A percentile compares a stretch with the other conserved stretches of the same genome.
phyloP scores from a whole-genome alignment of 2,797 vertebrate genomes.

The Bovichtus variegatus region DNA sequence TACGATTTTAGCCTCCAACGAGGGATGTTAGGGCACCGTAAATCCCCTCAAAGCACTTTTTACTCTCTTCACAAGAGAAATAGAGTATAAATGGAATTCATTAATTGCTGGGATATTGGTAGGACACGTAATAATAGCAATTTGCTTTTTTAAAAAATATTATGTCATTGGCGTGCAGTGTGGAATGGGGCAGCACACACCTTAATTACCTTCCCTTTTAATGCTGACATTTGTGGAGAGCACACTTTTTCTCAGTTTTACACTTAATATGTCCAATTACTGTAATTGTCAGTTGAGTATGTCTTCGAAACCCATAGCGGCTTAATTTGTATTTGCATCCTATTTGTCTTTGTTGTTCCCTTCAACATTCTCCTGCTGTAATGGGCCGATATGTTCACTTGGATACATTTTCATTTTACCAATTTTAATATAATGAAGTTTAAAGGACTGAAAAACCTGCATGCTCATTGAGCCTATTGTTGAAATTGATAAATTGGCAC shows the following conservation, averaged over 20 bases:
- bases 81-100: not conserved
- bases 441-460: not conserved
- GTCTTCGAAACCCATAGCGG: not conserved
- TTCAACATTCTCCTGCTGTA: not conserved
- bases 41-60: not conserved
- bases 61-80: not conserved
- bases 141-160: not conserved
- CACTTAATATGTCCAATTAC: not conserved
- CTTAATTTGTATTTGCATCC: not conserved
- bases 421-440: not conserved
- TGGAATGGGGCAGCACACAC: not conserved
- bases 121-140: not conserved
- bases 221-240: not conserved
- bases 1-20: conserved; percentile 42
- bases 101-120: not conserved
- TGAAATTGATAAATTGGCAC: not conserved
- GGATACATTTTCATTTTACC: not conserved
- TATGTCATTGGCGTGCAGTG: not conserved
- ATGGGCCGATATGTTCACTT: not conserved
- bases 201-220: not conserved
- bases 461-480: not conserved
- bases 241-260: not conserved
- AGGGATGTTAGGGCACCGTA: conserved; percentile 16
- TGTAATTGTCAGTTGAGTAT: not conserved
- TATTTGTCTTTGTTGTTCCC: not conserved